Conservation (phyloP, 2,797 vertebrate species). For the Melanotaenia nigrans region DNA sequence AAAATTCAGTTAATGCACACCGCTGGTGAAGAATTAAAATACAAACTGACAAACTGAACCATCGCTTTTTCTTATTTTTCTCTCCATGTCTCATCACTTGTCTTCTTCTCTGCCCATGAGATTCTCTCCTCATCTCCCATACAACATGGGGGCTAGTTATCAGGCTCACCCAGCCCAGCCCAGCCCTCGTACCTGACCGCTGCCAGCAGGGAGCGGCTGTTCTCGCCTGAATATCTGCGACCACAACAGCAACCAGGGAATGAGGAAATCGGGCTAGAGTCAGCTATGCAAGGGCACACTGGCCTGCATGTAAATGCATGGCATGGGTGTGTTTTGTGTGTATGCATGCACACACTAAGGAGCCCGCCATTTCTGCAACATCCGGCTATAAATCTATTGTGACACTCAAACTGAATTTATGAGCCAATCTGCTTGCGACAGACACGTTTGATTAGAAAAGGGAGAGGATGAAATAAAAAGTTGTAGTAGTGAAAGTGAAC, state of each 20-base stretch:
- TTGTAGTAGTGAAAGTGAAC: slow-evolving; percentile 38
- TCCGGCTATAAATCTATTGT: slow-evolving; percentile 99
- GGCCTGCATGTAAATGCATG: slow-evolving; percentile 31
- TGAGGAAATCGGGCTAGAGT: slow-evolving; percentile 97
- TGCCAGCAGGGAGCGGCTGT: slow-evolving; percentile 89
- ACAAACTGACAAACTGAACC: not conserved
- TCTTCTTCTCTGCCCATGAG: slow-evolving; percentile 7
- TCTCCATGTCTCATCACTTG: slow-evolving; percentile 25
- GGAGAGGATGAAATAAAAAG: slow-evolving; percentile 52
- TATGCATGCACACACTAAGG: slow-evolving; percentile 70
- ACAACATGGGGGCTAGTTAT: slow-evolving; percentile 72
- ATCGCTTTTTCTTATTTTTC: not conserved
- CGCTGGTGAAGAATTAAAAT: not conserved
- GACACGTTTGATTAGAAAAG: slow-evolving; percentile 83
- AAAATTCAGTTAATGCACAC: not conserved
- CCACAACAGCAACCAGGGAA: slow-evolving; percentile 93
- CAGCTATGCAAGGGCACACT: slow-evolving; percentile 88
- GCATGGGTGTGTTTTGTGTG: slow-evolving; percentile 37
- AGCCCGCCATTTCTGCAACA: slow-evolving; percentile 97
- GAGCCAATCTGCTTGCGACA: slow-evolving; percentile 96
- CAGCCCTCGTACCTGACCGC: slow-evolving; percentile 87
- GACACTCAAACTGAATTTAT: slow-evolving; percentile 98
- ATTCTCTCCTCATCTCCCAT: slow-evolving; percentile 49
- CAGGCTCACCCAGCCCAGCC: slow-evolving; percentile 83
- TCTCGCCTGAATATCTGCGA: slow-evolving; percentile 92